Evolutionary conservation across 2,888 invertebrate genomes (phyloP).

Genomic region (Hirtodrosophila histrioides): DNA sequence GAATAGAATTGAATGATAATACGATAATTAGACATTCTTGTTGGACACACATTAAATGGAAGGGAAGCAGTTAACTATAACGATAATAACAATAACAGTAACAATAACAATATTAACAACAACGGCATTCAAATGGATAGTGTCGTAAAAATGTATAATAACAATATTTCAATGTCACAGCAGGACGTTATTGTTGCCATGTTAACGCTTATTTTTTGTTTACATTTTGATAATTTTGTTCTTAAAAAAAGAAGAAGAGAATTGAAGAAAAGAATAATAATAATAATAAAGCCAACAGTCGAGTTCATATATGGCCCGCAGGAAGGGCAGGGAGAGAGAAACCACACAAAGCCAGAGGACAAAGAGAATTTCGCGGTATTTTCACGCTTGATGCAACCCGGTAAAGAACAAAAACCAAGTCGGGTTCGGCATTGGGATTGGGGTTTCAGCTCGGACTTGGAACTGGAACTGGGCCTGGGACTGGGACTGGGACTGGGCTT

Average conservation of each 20-base stretch:
- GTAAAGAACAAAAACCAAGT: conserved; percentile 9
- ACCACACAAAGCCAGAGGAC: conserved; percentile 2
- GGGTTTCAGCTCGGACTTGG: neutral
- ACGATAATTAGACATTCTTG: conserved; percentile 29
- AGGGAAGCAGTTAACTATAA: conserved; percentile 1
- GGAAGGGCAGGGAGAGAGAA: neutral
- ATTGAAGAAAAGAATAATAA: conserved; percentile 3
- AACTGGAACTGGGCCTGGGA: conserved; percentile 1
- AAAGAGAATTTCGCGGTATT: conserved; percentile 82
- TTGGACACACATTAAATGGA: conserved; percentile 7
- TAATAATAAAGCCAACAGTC: conserved; percentile 23
- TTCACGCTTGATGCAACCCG: conserved; percentile 78
- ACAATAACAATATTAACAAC: conserved; percentile 15
- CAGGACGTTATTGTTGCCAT: conserved; percentile 85
- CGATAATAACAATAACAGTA: conserved; percentile 30
- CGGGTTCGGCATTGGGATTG: neutral
- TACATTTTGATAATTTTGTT: conserved; percentile 64
- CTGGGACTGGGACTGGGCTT: conserved; percentile 18
- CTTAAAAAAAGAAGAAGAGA: conserved; percentile 9
- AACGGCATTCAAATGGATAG: conserved; percentile 58
- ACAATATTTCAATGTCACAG: conserved; percentile 84
- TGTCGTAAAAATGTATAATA: conserved; percentile 82
- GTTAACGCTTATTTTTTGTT: conserved; percentile 84
- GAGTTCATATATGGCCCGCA: conserved; percentile 22
- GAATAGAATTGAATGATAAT: conserved; percentile 3